Conservation (phyloP, 2,888 invertebrate species). For the Erebia epiphron region DNA sequence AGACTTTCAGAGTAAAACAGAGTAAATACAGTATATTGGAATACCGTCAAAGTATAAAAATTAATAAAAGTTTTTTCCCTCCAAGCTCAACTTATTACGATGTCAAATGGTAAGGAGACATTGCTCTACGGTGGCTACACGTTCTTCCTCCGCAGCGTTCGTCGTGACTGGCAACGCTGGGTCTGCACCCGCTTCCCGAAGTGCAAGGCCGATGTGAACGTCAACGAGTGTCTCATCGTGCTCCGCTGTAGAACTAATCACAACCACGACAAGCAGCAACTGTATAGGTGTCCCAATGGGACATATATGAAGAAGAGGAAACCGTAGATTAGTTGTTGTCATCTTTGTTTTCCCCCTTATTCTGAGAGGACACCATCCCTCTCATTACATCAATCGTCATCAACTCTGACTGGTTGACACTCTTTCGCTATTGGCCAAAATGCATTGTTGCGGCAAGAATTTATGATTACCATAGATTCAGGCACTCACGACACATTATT, state of each 20-base stretch:
- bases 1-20: no score
- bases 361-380: no score
- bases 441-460: no score
- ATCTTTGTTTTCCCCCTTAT: no score
- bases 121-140: slow-evolving; percentile 45
- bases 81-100: slow-evolving; percentile 35
- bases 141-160: slow-evolving; percentile 42
- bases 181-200: slow-evolving; percentile 47
- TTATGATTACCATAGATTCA: no score
- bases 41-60: background rate
- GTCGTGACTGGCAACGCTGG: slow-evolving; percentile 40
- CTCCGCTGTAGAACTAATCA: slow-evolving; percentile 36
- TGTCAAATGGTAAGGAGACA: slow-evolving; percentile 38
- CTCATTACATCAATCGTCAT: no score
- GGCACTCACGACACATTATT: no score
- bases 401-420: no score
- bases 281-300: slow-evolving; percentile 42
- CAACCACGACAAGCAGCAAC: slow-evolving; percentile 37
- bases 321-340: background rate
- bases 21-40: no score
- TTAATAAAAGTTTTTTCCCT: slow-evolving; percentile 14
- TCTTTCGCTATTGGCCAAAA: no score
- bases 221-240: slow-evolving; percentile 33
- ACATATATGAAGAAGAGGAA: slow-evolving; percentile 40
- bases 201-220: slow-evolving; percentile 45